Percentiles rank a stretch among this genome's conserved stretches.
These are phyloP conservation scores for Willowsia nigromaculata DNA, from an alignment of 2,888 invertebrate species.

Conservation along the genomic window DNA sequence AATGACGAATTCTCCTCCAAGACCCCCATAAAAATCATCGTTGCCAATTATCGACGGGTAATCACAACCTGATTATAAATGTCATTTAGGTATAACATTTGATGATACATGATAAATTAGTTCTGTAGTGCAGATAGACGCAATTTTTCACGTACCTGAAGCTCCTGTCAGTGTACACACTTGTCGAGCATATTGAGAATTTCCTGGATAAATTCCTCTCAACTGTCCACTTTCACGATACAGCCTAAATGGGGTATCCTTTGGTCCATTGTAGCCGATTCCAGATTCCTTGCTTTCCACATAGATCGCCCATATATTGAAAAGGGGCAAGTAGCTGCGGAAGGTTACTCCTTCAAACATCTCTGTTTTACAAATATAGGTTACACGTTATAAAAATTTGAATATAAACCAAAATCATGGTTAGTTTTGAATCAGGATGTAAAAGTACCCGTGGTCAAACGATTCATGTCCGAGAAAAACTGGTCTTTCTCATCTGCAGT, in stretches of 20 bases:
- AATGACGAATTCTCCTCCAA: slow-evolving; percentile 78
- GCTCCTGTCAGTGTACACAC: too few species aligned
- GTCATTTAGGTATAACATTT: too few species aligned
- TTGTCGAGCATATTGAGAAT: slow-evolving; percentile 71
- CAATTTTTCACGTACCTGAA: too few species aligned
- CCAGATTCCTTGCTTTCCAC: slow-evolving; percentile 75
- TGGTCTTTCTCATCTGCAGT: slow-evolving; percentile 55
- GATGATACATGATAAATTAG: too few species aligned
- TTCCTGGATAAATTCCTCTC: slow-evolving; percentile 75
- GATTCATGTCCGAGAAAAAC: slow-evolving; percentile 72
- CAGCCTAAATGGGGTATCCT: slow-evolving; percentile 72
- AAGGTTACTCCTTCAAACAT: slow-evolving; percentile 77
- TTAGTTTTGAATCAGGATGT: too few species aligned
- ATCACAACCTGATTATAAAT: too few species aligned
- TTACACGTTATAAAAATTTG: too few species aligned
- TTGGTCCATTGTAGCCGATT: slow-evolving; percentile 75
- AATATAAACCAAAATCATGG: too few species aligned
- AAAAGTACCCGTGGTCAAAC: slow-evolving; percentile 71
- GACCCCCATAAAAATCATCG: slow-evolving; percentile 77
- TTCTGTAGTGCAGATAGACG: too few species aligned
- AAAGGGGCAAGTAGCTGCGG: slow-evolving; percentile 73
- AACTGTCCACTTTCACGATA: slow-evolving; percentile 74
- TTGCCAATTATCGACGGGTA: slow-evolving; percentile 77
- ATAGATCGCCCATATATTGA: slow-evolving; percentile 77
- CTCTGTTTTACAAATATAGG: too few species aligned